Percentiles rank a stretch among this genome's conserved stretches.
Conservation (phyloP, 1,140 invertebrate species). For the Lineus longissimus region DNA sequence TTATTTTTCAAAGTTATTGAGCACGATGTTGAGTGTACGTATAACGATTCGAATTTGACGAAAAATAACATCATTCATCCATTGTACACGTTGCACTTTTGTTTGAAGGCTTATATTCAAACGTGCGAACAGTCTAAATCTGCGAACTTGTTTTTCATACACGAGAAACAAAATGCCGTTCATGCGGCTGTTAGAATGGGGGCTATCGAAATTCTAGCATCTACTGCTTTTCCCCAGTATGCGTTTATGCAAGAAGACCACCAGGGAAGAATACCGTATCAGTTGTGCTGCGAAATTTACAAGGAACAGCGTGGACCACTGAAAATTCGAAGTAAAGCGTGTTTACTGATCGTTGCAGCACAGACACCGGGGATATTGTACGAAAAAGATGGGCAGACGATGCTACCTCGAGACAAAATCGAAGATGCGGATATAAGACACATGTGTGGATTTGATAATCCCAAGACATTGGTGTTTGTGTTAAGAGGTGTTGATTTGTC, state of each 20-base stretch:
- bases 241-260: slow-evolving; percentile 4
- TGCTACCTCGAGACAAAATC: slow-evolving; percentile 2
- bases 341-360: slow-evolving; percentile 1
- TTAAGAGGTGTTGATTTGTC: neutral
- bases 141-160: slow-evolving; percentile 1
- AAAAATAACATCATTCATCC: slow-evolving; percentile 6
- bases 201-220: slow-evolving; percentile 7
- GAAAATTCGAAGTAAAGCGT: neutral
- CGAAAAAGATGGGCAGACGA: neutral
- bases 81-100: neutral
- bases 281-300: slow-evolving; percentile 6
- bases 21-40: neutral
- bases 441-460: slow-evolving; percentile 5
- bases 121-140: slow-evolving; percentile 3
- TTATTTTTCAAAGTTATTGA: slow-evolving; percentile 3
- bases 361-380: slow-evolving; percentile 5
- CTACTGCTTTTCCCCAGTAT: neutral
- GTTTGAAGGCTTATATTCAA: slow-evolving; percentile 5
- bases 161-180: slow-evolving; percentile 5
- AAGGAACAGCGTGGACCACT: neutral
- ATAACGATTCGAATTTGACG: neutral
- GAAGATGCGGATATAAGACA: slow-evolving; percentile 5
- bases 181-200: slow-evolving; percentile 2
- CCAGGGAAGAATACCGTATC: slow-evolving; percentile 2
- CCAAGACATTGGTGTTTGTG: neutral